Evolutionary conservation across 2,797 vertebrate genomes (phyloP).

Genomic region (Lacerta viridis): DNA sequence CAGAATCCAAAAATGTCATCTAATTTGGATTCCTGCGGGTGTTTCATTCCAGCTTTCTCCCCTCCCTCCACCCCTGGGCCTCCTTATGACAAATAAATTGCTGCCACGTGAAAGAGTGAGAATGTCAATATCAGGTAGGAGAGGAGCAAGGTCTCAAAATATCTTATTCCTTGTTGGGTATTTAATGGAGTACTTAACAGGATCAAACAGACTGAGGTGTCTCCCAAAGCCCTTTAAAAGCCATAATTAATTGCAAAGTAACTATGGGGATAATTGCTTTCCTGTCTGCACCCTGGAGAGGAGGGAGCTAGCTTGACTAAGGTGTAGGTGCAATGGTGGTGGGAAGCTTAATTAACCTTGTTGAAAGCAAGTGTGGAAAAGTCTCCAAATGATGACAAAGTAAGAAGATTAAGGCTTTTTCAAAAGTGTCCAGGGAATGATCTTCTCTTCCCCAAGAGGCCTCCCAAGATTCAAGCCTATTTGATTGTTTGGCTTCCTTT

Average conservation of each 20-base stretch:
- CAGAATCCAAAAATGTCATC: too few relatives aligned
- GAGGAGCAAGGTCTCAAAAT: neutral
- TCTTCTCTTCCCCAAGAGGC: neutral
- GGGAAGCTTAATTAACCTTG: neutral
- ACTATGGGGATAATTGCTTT: slow-evolving; percentile 8
- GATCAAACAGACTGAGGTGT: neutral
- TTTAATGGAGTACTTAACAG: neutral
- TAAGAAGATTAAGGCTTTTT: neutral
- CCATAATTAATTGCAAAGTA: neutral
- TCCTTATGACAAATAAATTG: neutral
- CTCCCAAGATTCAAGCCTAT: neutral
- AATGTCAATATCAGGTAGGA: neutral
- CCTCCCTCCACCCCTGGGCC: neutral
- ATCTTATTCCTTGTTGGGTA: neutral
- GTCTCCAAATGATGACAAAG: neutral
- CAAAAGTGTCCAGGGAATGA: neutral
- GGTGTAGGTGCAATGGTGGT: neutral
- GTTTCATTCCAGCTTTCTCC: neutral
- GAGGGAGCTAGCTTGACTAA: neutral
- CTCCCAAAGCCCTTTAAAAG: neutral
- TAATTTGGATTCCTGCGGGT: neutral
- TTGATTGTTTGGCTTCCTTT: neutral
- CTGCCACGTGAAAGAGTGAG: neutral
- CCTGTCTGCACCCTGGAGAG: neutral
- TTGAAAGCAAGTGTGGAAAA: neutral